Percentiles rank a stretch among this genome's conserved stretches.
These are phyloP conservation scores for Drosophila nr. fundita DNA, from an alignment of 2,888 invertebrate species.

Conservation along the genomic window DNA sequence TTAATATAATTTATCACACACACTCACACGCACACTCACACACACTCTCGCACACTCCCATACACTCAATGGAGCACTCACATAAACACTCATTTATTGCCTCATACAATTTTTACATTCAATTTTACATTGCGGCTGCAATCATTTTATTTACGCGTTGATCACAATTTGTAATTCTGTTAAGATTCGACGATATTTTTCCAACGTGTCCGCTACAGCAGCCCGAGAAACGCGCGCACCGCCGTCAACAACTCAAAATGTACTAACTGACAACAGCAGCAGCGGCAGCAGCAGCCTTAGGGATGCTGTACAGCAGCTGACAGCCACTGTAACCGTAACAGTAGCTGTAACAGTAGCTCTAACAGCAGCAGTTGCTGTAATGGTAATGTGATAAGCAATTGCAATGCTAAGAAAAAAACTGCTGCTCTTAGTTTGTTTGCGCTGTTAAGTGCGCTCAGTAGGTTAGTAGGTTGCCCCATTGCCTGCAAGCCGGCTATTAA, in stretches of 20 bases:
- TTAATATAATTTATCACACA: slow-evolving; percentile 72
- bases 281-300: slow-evolving; percentile 13
- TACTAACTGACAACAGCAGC: slow-evolving; percentile 57
- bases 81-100: slow-evolving; percentile 49
- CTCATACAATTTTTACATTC: slow-evolving; percentile 43
- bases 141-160: slow-evolving; percentile 60
- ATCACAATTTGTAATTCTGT: slow-evolving; percentile 42
- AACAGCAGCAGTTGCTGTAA: slow-evolving; percentile 28
- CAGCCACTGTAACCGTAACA: slow-evolving; percentile 1
- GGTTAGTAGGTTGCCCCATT: slow-evolving; percentile 74
- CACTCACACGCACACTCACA: slow-evolving; percentile 11
- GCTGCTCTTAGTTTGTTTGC: slow-evolving; percentile 45
- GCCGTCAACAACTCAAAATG: slow-evolving; percentile 74
- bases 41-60: slow-evolving; percentile 24
- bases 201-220: slow-evolving; percentile 13
- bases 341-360: slow-evolving; percentile 21
- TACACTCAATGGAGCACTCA: slow-evolving; percentile 14
- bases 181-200: slow-evolving; percentile 16
- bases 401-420: not conserved
- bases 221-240: slow-evolving; percentile 66
- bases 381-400: slow-evolving; percentile 43
- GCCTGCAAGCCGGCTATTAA: slow-evolving; percentile 44
- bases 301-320: slow-evolving; percentile 63
- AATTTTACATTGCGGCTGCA: slow-evolving; percentile 65
- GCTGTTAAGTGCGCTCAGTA: slow-evolving; percentile 55